A percentile compares a stretch with the other conserved stretches of the same genome.
These are phyloP conservation scores for Atopsyche davidsoni DNA, from an alignment of 1,140 invertebrate species.

Conservation along the genomic window DNA sequence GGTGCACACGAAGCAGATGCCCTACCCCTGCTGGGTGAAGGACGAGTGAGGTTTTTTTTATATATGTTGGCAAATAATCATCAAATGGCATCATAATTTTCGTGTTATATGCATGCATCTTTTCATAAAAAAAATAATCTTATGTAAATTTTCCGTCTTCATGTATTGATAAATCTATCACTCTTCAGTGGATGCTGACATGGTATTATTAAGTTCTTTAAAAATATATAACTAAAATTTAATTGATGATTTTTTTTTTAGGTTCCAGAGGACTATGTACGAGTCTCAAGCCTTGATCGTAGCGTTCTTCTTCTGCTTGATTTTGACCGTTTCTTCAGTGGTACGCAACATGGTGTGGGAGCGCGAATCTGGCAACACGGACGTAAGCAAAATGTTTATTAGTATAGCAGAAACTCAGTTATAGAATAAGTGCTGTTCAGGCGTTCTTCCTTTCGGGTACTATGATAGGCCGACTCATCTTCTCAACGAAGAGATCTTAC, in stretches of 20 bases:
- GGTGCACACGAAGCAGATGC: conserved; percentile 59
- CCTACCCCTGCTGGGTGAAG: conserved; percentile 59
- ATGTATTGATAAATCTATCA: too few relatives aligned
- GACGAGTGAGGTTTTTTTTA: conserved; percentile 48
- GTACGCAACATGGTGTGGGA: conserved; percentile 59
- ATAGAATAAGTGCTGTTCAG: too few relatives aligned
- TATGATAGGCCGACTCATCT: too few relatives aligned
- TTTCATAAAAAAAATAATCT: too few relatives aligned
- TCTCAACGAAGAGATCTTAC: too few relatives aligned
- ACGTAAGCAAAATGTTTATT: conserved; percentile 52
- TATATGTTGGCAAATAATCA: too few relatives aligned
- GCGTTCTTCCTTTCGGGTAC: too few relatives aligned
- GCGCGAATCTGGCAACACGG: conserved; percentile 58
- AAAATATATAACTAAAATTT: conserved; percentile 1
- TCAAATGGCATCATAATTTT: too few relatives aligned
- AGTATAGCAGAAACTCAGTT: too few relatives aligned
- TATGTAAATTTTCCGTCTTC: too few relatives aligned
- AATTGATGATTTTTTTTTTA: conserved; percentile 32
- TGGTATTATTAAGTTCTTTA: not conserved
- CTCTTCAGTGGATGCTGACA: too few relatives aligned
- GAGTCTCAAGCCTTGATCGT: conserved; percentile 57
- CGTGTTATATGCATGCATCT: too few relatives aligned
- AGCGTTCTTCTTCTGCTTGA: conserved; percentile 56
- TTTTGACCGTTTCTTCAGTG: conserved; percentile 55
- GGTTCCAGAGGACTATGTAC: conserved; percentile 58